phyloP scores from a whole-genome alignment of 2,797 vertebrate genomes.

The Danio albolineatus region DNA sequence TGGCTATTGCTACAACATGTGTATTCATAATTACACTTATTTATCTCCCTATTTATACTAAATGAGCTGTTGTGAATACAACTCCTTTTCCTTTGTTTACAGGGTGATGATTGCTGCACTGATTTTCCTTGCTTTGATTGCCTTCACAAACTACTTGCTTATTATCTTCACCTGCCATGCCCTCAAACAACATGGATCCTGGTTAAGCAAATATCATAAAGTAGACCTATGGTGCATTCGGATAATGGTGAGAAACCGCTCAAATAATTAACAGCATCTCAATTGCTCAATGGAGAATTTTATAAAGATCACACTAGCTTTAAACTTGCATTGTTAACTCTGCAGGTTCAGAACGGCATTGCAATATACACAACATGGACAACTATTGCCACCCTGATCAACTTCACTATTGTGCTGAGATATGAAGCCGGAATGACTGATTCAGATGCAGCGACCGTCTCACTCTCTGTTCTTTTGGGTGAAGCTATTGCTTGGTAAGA shows the following conservation, averaged over 20 bases:
- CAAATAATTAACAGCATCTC: background rate
- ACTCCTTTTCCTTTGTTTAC: background rate
- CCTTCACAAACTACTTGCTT: constrained; percentile 70
- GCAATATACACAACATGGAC: constrained; percentile 83
- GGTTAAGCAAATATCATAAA: constrained; percentile 79
- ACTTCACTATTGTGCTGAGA: constrained; percentile 78
- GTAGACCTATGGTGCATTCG: constrained; percentile 83
- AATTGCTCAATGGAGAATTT: background rate
- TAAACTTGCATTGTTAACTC: background rate
- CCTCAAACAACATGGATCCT: constrained; percentile 68
- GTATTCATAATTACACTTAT: background rate
- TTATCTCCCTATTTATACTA: background rate
- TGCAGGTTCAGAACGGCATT: constrained; percentile 86
- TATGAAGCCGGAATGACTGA: constrained; percentile 70
- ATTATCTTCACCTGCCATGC: constrained; percentile 76
- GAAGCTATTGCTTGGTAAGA: constrained; percentile 70
- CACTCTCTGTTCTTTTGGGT: constrained; percentile 66
- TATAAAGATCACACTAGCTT: background rate
- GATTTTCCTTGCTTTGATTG: constrained; percentile 76
- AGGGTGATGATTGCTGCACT: constrained; percentile 78
- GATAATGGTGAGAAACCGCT: constrained; percentile 75
- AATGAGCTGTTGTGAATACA: background rate
- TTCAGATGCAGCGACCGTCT: constrained; percentile 65
- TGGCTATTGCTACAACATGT: too few relatives aligned
- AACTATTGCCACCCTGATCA: constrained; percentile 82